These are phyloP conservation scores for Pelecanoides urinatrix DNA, from an alignment of 2,113 vertebrate genomes.

Conservation along the genomic window DNA sequence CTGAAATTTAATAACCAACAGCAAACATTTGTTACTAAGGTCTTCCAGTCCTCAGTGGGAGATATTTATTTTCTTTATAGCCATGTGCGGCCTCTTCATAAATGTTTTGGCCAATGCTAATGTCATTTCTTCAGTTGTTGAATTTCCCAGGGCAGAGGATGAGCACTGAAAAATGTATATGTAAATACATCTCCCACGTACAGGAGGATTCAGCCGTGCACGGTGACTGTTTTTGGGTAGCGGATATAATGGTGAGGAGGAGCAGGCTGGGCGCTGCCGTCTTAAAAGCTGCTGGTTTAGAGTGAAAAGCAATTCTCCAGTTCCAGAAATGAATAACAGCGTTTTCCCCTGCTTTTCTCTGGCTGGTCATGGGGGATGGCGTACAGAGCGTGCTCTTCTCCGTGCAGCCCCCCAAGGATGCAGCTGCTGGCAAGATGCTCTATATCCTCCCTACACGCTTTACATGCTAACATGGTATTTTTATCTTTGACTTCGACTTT, in stretches of 20 bases:
- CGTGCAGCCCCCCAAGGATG: background rate
- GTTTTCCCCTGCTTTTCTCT: background rate
- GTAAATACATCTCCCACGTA: background rate
- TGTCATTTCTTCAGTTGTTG: background rate
- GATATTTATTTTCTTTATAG: background rate
- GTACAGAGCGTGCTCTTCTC: background rate
- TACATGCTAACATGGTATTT: background rate
- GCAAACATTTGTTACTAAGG: background rate
- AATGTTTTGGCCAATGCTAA: background rate
- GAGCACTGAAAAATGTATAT: background rate
- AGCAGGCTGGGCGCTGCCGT: accelerated
- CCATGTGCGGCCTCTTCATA: background rate
- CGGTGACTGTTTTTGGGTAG: background rate
- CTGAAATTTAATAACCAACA: background rate
- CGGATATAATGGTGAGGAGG: background rate
- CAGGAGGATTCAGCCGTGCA: accelerated
- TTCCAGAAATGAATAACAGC: background rate
- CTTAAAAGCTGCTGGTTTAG: background rate
- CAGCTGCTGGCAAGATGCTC: background rate
- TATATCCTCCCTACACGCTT: accelerated
- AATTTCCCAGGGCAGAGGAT: background rate
- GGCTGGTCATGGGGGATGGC: accelerated
- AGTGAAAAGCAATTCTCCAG: background rate
- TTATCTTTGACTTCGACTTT: background rate
- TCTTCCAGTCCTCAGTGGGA: background rate